Percentiles rank a stretch among this genome's conserved stretches.
phyloP scores from a whole-genome alignment of 2,888 invertebrate genomes.

The Onchidella celtica region DNA sequence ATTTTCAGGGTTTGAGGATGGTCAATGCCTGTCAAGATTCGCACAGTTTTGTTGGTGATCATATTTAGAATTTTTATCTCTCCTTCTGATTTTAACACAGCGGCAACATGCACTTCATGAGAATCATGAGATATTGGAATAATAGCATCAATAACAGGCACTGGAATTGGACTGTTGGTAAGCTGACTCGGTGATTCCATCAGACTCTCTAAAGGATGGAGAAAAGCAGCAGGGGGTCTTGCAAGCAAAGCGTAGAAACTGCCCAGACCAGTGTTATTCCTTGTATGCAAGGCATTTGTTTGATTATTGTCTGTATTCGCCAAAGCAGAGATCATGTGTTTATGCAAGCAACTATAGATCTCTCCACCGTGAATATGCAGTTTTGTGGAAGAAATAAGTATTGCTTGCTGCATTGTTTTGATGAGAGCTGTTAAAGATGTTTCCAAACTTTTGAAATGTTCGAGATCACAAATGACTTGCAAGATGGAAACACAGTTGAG shows the following conservation, averaged over 20 bases:
- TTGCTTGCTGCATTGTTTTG: slow-evolving; percentile 23
- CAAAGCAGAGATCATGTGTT: not conserved
- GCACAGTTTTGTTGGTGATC: slow-evolving; percentile 83
- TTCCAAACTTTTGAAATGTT: slow-evolving; percentile 42
- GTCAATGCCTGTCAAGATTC: slow-evolving; percentile 87
- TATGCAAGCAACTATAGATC: slow-evolving; percentile 34
- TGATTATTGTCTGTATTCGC: not conserved
- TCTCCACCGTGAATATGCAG: slow-evolving; percentile 21
- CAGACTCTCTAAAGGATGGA: slow-evolving; percentile 12
- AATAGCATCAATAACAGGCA: slow-evolving; percentile 12
- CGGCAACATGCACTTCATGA: slow-evolving; percentile 84
- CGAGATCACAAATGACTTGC: slow-evolving; percentile 50
- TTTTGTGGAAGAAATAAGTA: slow-evolving; percentile 10
- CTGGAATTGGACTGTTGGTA: not conserved
- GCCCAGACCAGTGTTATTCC: not conserved
- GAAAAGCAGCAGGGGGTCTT: slow-evolving; percentile 17
- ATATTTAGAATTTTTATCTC: slow-evolving; percentile 92
- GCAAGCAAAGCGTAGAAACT: slow-evolving; percentile 19
- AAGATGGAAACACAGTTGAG: slow-evolving; percentile 40
- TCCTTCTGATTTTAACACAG: slow-evolving; percentile 87
- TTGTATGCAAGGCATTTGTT: not conserved
- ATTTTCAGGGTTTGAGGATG: slow-evolving; percentile 90
- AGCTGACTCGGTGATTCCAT: not conserved
- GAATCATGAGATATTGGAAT: slow-evolving; percentile 17
- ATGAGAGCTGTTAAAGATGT: slow-evolving; percentile 27